Percentiles rank a stretch among this genome's conserved stretches.
phyloP scores from a whole-genome alignment of 2,888 invertebrate genomes.

The Pyrgus malvae region DNA sequence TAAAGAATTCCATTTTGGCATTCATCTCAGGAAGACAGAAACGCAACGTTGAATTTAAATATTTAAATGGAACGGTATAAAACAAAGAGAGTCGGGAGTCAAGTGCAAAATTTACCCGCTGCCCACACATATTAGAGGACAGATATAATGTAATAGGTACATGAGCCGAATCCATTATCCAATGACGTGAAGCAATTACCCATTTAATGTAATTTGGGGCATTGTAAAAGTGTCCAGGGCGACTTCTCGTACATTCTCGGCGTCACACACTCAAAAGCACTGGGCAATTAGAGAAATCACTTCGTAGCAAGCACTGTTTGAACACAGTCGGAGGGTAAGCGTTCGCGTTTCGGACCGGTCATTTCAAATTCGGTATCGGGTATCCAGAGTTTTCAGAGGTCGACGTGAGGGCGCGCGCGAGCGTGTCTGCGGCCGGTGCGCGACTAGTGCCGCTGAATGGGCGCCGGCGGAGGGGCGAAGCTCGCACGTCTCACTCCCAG shows the following conservation, averaged over 20 bases:
- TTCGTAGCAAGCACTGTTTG: slow-evolving; percentile 61
- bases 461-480: slow-evolving; percentile 79
- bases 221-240: slow-evolving; percentile 68
- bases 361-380: slow-evolving; percentile 55
- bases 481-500: slow-evolving; percentile 70
- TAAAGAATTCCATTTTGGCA: slow-evolving; percentile 51
- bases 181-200: slow-evolving; percentile 81
- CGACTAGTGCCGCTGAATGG: slow-evolving; percentile 73
- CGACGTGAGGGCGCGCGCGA: slow-evolving; percentile 70
- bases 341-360: slow-evolving; percentile 61
- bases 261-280: slow-evolving; percentile 77
- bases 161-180: slow-evolving; percentile 78
- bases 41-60: slow-evolving; percentile 65
- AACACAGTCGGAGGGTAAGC: slow-evolving; percentile 51
- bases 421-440: slow-evolving; percentile 74
- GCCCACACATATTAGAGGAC: slow-evolving; percentile 64
- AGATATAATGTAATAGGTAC: slow-evolving; percentile 67
- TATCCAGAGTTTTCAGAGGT: slow-evolving; percentile 53
- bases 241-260: slow-evolving; percentile 68
- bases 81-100: slow-evolving; percentile 67
- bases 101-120: slow-evolving; percentile 70
- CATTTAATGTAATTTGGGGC: slow-evolving; percentile 80
- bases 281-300: slow-evolving; percentile 66
- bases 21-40: slow-evolving; percentile 66
- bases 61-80: slow-evolving; percentile 61